Evolutionary conservation across 2,888 invertebrate genomes (phyloP), one percentile per base, ranked within the genome.

Genomic region (Hyalella azteca): DNA sequence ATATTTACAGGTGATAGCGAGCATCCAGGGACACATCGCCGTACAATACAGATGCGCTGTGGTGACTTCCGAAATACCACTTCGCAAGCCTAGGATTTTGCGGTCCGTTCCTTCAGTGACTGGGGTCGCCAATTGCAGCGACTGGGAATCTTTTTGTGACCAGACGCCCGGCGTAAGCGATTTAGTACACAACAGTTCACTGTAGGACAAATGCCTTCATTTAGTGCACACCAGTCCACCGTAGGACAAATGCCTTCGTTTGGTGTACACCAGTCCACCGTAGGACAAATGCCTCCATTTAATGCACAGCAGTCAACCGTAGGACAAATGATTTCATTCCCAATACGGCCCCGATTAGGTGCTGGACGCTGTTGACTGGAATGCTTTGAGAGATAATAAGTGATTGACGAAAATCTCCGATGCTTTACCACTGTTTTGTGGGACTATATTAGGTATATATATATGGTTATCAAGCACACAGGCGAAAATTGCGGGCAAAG

Each of bases 221-320:
- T 66, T 66, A 36, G 36, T 36, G 66, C 36, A 36, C 66, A 36
- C 36, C 29, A 66, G 66, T 66, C 66, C 36, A 29, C 66, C 36
- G 66, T 36, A 36, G 36, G 39, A 36, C 66, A 66, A 66, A 66
- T 66, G 36, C 66, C 66, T 66, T 66, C 66, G 36, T 66, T 66
- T 66, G 29, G 36, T 36, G 66, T 32, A 36, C 66, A 36, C 36
- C 29, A 66, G 66, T 66, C 66, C 36, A 29, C 66, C 36, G 66
- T 36, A 36, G 36, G 39, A 36, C 66, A 66, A 66, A 66, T 66
- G 36, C 66, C 66, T 66, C 36, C 66, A 66, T 66, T 66, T 66
- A 36, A 32, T 36, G 66, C 36, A 36, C 66, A 36, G 29, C 29
- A 66, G 66, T 66, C 66, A 36, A 29, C 66, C 36, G 66, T 36